A percentile compares a stretch with the other conserved stretches of the same genome.
Conservation (phyloP, 2,888 invertebrate genomes). For the Perithous albicinctus region DNA sequence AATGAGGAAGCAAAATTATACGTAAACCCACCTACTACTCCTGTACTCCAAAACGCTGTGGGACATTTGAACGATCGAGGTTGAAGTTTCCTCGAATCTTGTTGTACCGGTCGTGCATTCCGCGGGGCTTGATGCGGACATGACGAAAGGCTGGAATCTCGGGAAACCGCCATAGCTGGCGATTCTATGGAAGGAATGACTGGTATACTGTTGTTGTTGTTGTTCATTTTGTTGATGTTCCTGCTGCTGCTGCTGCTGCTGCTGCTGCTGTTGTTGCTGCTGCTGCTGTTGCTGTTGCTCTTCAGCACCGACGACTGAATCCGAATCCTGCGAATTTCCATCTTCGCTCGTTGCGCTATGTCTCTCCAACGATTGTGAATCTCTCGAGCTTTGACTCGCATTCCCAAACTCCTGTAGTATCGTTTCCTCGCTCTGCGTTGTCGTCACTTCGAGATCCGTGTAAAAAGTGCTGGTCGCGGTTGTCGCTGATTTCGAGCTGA, state of each 20-base stretch:
- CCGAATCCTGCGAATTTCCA: conserved; percentile 80
- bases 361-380: conserved; percentile 75
- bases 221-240: too few relatives aligned
- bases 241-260: conserved; percentile 36
- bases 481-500: conserved; percentile 79
- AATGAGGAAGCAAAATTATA: neutral
- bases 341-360: conserved; percentile 78
- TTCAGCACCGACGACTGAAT: conserved; percentile 74
- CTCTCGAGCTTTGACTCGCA: conserved; percentile 69
- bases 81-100: conserved; percentile 76
- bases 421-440: conserved; percentile 69
- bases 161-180: conserved; percentile 82
- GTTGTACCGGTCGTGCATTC: conserved; percentile 73
- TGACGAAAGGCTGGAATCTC: conserved; percentile 81
- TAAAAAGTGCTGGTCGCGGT: conserved; percentile 82
- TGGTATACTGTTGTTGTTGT: conserved; percentile 73
- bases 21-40: conserved; percentile 78
- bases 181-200: conserved; percentile 81
- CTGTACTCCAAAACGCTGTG: conserved; percentile 82
- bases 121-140: conserved; percentile 78
- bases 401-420: conserved; percentile 56
- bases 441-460: conserved; percentile 77
- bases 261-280: conserved; percentile 67
- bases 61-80: conserved; percentile 80
- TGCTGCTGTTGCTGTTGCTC: conserved; percentile 69